These are phyloP conservation scores for Netelia virgata DNA, from an alignment of 2,888 invertebrate genomes.

Conservation along the genomic window DNA sequence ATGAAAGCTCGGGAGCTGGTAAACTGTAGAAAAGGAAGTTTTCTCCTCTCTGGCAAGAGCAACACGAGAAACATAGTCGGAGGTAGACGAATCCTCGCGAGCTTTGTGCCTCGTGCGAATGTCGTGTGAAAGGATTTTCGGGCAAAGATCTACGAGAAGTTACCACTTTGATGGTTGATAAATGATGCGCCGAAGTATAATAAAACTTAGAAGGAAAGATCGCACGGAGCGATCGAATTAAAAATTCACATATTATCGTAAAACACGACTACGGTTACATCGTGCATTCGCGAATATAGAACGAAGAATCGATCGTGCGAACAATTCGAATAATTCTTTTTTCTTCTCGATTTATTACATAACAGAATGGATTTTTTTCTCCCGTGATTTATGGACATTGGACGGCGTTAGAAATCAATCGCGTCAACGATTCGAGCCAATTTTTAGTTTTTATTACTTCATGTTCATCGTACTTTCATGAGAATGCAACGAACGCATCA, in stretches of 20 bases:
- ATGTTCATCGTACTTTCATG: background rate
- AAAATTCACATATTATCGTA: too few species aligned
- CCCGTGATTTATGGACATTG: too few species aligned
- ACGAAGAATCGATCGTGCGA: background rate
- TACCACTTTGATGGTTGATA: too few species aligned
- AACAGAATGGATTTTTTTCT: too few species aligned
- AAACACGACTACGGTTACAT: too few species aligned
- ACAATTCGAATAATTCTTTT: too few species aligned
- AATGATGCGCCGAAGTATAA: too few species aligned
- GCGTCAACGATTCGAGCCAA: too few species aligned
- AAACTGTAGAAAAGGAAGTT: conserved; percentile 48
- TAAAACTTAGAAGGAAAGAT: too few species aligned
- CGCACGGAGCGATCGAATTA: too few species aligned
- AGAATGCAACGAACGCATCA: background rate
- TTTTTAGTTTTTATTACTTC: background rate
- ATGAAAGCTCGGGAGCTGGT: conserved; percentile 23
- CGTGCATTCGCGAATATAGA: background rate
- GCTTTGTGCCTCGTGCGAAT: background rate
- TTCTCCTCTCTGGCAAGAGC: conserved; percentile 30
- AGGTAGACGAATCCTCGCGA: background rate
- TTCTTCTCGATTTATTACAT: too few species aligned
- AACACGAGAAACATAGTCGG: conserved; percentile 9
- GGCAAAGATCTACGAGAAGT: background rate
- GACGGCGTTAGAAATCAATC: too few species aligned
- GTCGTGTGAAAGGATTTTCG: background rate